Base-by-base conservation (phyloP, 2,113 vertebrate genomes). In the Anarhynchus alexandrinus region DNA sequence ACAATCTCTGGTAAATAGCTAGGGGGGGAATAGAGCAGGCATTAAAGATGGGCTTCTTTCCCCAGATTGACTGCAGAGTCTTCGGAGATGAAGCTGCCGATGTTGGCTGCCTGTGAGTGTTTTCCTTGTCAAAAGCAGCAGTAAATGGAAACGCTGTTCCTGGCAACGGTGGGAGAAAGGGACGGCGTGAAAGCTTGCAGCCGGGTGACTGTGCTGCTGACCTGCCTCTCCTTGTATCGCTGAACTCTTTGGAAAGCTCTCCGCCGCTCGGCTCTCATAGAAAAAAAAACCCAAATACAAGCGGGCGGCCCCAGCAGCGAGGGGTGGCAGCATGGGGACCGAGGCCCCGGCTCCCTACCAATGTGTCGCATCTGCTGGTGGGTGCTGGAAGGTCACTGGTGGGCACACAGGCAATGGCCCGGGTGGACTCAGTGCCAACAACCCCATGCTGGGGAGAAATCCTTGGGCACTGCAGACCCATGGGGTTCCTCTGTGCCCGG, bases 211-310 rank as follows among this genome's bases (percentile, higher is more conserved):
- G 42, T 10, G 1, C 51, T 42, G 81, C 81, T 15, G 15, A 36
- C 16, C 22, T 21, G 43, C 38, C 25, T 29, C 32, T 23, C 42
- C 42, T 25, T 4, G 12, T 42, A 21, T 5, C 7, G 13, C 61
- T 3, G 73, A 32, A 51, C 27, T 15, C 25, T 57, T 14, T 2
- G 47, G 52, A 26, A 66, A 43, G 52, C 71, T 55, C 58, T 23
- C 26, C 2, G 21, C 6, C 7, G 1, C 16, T 36, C 17, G 1
- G 25, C n/a, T 45, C 30, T 8, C 12, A 2, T 8, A 8, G 8
- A 29, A 43, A 17, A 3, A 3, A 22, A 40, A 23, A 23, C 7
- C 34, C 47, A 30, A 51, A 57, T 5, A 17, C 19, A 34, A 18
- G 7, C 9, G 5, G 34, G 43, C 12, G 16, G 47, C 30, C 11